Base-by-base conservation (phyloP, 2,113 vertebrate species). In the Microtus montanus region DNA sequence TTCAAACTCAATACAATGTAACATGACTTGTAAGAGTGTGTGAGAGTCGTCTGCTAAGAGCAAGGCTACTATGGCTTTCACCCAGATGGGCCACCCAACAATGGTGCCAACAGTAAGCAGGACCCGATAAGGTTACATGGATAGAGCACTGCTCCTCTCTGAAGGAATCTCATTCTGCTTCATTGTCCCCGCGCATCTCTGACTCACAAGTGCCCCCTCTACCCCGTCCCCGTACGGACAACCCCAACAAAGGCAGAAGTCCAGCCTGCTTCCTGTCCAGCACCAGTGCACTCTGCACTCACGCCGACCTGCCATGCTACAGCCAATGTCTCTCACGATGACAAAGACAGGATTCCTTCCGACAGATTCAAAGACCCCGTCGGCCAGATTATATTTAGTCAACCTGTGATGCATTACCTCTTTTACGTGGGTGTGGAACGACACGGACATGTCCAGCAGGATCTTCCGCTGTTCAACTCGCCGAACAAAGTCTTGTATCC, bases 401-500 rank as follows among this genome's bases (percentile, higher is more conserved):
- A 33, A 30, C 11, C 28, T 26, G 30, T 0, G 0, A 4, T 0
- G 14, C 7, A 98, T 97, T 95, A 99, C 99, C 99, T 99, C 99
- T 98, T 99, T 99, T 73, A 99, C 99, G 0, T 99, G 99, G 1
- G 99, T 99, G 97, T 99, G 99, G 95, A 99, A 99, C 71, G 99
- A 99, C 88, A 99, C 99, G 0, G 99, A 99, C 99, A 99, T 99
- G 98, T 99, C 99, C 96, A 99, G 98, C 19, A 99, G 98, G 96
- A 99, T 98, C 98, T 99, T 99, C 22, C 99, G 99, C n/a, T 99
- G 99, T 96, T 99, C 99, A 1, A 99, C 99, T 0, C 99, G 99
- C n/a, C 99, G 98, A 49, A 99, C 99, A 92, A 99, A 99, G 97
- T 99, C 99, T 98, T 99, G 99, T 95, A 99, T 99, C 85, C 99